Base-by-base conservation (phyloP, 2,888 invertebrate species). In the Trachelus troglodyta region DNA sequence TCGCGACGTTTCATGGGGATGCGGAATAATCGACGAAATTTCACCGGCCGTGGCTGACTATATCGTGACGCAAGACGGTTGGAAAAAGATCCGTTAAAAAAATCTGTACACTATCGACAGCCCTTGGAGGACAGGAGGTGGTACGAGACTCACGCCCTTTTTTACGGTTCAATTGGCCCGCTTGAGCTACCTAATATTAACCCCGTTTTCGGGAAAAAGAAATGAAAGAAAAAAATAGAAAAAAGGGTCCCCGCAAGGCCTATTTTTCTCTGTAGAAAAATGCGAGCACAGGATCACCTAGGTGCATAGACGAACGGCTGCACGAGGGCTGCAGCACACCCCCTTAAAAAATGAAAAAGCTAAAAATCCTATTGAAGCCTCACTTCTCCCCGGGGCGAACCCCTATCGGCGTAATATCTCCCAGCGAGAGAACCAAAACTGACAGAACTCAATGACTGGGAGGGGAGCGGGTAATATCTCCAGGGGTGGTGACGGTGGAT, bases 391-490 rank as follows among this genome's bases (percentile, higher is more conserved):
- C 23, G 6, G 56, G 56, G 23, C 56, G 23, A 23, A 56, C 80
- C 83, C 84, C 84, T 82, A 83, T 83, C 83, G 82, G 79, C 56
- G 76, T 83, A 83, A 81, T 83, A 83, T 83, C 79, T 80, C 79
- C 79, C 76, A 69, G 78, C 73, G 77, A 30, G 69, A 80, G 79
- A 81, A 81, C 79, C 80, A 79, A 76, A 74, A 76, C 75, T 56
- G 77, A 78, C 78, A 77, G 79, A 78, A 75, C 73, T 23, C 73
- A 68, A 56, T 34, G 73, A 73, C 69, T 68, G 77, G 75, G 56
- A 74, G 34, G 79, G 74, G 31, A 74, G 12, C 23, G 74, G 74
- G 76, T 76, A 79, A 56, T 56, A 56, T 56, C 23, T 56, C 56
- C 56, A 56, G 56, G 56, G 56, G 23, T 23, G 9, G 56, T 56